phyloP scores from a whole-genome alignment of 2,888 invertebrate genomes.

The Ptychoptera contaminata region DNA sequence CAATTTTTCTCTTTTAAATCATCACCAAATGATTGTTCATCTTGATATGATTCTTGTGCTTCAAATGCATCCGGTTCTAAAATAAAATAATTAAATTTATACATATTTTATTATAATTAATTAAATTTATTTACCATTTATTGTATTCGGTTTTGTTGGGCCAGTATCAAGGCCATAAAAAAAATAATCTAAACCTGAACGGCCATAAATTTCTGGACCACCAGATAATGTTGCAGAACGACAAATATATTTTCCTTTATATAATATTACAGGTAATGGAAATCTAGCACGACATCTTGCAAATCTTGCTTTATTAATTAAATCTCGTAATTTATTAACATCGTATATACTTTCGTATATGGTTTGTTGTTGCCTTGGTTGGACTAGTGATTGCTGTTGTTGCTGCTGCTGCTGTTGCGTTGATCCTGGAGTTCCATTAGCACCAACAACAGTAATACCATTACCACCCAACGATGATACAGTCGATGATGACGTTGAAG shows the following conservation, averaged over 20 bases:
- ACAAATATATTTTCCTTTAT: conserved; percentile 54
- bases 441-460: not conserved
- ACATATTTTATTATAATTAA: too few relatives aligned
- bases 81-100: not conserved
- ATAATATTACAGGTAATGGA: conserved; percentile 60
- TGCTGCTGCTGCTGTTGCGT: conserved; percentile 21
- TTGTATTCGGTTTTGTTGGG: not conserved
- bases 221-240: conserved; percentile 61
- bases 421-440: conserved; percentile 11
- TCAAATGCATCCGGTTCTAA: conserved; percentile 17
- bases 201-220: conserved; percentile 56
- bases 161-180: conserved; percentile 6
- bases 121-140: not conserved
- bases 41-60: conserved; percentile 13
- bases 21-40: conserved; percentile 9
- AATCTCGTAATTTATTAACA: conserved; percentile 39
- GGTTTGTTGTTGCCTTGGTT: conserved; percentile 29
- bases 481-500: conserved; percentile 13
- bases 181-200: conserved; percentile 38
- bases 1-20: conserved; percentile 13
- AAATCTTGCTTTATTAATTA: conserved; percentile 48
- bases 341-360: conserved; percentile 44
- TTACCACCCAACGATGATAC: conserved; percentile 7
- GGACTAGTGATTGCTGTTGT: conserved; percentile 25
- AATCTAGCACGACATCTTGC: conserved; percentile 62